These are phyloP conservation scores for Turritopsis dohrnii DNA, from an alignment of 30 jellyfish, hydroid and myxozoan genomes.

Conservation along the genomic window DNA sequence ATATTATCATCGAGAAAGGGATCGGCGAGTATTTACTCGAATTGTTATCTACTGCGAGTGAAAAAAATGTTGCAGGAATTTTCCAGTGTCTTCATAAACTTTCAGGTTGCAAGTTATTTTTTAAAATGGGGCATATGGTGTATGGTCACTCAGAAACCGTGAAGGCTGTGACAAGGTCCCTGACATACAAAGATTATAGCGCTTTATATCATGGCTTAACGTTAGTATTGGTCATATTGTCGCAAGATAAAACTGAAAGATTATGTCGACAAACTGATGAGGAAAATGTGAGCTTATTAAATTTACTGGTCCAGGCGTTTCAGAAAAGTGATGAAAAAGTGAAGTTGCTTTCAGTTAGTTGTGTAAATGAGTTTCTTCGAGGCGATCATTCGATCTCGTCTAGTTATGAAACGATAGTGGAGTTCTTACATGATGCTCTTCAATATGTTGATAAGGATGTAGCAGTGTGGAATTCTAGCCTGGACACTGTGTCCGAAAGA, in stretches of 20 bases:
- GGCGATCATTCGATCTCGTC: neutral
- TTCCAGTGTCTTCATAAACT: slow-evolving; percentile 38
- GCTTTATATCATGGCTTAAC: slow-evolving; percentile 8
- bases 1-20: slow-evolving; percentile 50
- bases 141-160: slow-evolving; percentile 66
- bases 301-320: neutral
- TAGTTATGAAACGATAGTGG: neutral
- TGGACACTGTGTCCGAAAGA: neutral
- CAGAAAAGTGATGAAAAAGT: neutral
- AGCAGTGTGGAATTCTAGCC: neutral
- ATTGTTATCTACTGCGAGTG: slow-evolving; percentile 41
- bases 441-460: slow-evolving; percentile 5
- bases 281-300: neutral
- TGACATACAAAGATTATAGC: neutral
- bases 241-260: neutral
- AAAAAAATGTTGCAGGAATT: slow-evolving; percentile 15
- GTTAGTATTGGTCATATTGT: neutral
- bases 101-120: slow-evolving; percentile 33
- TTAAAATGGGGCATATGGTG: slow-evolving; percentile 55
- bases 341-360: slow-evolving; percentile 11
- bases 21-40: slow-evolving; percentile 67
- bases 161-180: slow-evolving; percentile 5
- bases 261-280: neutral
- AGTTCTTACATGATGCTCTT: neutral
- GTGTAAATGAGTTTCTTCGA: slow-evolving; percentile 9